Percentiles rank a stretch among this genome's conserved stretches.
These are phyloP conservation scores for Dichetophora obliterata DNA, from an alignment of 2,888 invertebrate genomes.

Conservation along the genomic window DNA sequence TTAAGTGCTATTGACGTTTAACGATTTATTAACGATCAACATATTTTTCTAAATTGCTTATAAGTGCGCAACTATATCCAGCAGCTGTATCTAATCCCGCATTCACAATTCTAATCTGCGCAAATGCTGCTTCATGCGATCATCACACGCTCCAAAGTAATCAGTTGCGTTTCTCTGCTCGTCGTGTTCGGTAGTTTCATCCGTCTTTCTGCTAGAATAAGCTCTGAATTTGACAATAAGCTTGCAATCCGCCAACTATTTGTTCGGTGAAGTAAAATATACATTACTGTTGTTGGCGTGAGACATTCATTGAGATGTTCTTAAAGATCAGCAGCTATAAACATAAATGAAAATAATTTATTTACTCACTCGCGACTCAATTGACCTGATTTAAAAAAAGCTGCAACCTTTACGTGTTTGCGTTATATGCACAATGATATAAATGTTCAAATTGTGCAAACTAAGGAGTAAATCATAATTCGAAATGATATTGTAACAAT, in stretches of 20 bases:
- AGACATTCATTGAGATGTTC: background rate
- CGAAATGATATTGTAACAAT: background rate
- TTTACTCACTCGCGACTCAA: conserved; percentile 27
- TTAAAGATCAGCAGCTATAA: conserved; percentile 25
- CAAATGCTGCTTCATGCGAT: conserved; percentile 26
- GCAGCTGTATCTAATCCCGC: background rate
- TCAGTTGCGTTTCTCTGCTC: conserved; percentile 61
- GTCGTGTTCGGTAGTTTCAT: conserved; percentile 55
- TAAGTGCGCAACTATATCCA: background rate
- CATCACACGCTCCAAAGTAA: conserved; percentile 19
- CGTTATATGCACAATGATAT: conserved; percentile 21
- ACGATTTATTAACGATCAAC: too few relatives aligned
- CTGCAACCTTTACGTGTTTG: conserved; percentile 6
- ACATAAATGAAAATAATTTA: conserved; percentile 30
- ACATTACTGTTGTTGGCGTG: background rate
- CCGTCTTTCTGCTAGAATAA: too few relatives aligned
- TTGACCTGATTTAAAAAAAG: conserved; percentile 35
- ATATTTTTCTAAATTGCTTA: too few relatives aligned
- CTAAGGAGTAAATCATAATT: background rate
- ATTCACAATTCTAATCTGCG: conserved; percentile 15
- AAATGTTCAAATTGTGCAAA: background rate
- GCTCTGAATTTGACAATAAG: too few relatives aligned
- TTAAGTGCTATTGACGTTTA: too few relatives aligned
- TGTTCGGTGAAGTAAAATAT: too few relatives aligned
- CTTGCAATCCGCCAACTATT: too few relatives aligned